These are phyloP conservation scores for Pyrrhia umbra DNA, from an alignment of 2,888 invertebrate genomes.

Conservation along the genomic window DNA sequence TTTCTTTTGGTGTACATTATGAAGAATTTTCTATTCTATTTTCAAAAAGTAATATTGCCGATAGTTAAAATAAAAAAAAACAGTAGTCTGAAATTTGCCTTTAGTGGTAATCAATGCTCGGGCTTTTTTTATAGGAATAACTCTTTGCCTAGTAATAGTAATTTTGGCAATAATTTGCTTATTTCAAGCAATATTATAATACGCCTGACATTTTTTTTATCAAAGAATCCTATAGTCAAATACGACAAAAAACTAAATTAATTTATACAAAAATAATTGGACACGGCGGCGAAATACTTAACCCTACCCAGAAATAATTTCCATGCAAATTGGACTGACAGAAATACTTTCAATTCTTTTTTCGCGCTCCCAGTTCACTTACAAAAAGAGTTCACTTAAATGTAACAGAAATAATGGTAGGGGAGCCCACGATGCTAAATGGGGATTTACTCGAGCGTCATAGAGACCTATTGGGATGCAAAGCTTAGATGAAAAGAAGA, in stretches of 20 bases:
- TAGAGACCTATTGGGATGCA: too few relatives aligned
- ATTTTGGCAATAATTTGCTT: neutral
- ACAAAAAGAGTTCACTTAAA: slow-evolving; percentile 2
- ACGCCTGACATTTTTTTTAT: neutral
- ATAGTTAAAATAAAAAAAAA: too few relatives aligned
- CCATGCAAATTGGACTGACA: slow-evolving; percentile 29
- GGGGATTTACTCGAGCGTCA: too few relatives aligned
- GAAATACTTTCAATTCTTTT: slow-evolving; percentile 1
- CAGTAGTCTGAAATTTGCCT: too few relatives aligned
- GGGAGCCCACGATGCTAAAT: too few relatives aligned
- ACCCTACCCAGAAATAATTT: slow-evolving; percentile 14
- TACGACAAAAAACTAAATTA: neutral
- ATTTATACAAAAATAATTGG: slow-evolving; percentile 8
- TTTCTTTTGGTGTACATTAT: too few relatives aligned
- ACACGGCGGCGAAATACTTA: neutral
- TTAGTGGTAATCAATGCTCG: too few relatives aligned
- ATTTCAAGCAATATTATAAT: neutral
- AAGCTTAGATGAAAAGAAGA: too few relatives aligned
- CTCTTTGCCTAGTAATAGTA: too few relatives aligned
- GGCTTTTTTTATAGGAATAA: too few relatives aligned
- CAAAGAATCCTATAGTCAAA: neutral
- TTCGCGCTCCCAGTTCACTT: neutral
- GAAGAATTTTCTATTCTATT: too few relatives aligned
- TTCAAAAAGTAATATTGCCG: too few relatives aligned
- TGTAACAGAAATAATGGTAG: slow-evolving; percentile 9